These are phyloP conservation scores for Formica aserva DNA, from an alignment of 2,888 invertebrate species.

Conservation along the genomic window DNA sequence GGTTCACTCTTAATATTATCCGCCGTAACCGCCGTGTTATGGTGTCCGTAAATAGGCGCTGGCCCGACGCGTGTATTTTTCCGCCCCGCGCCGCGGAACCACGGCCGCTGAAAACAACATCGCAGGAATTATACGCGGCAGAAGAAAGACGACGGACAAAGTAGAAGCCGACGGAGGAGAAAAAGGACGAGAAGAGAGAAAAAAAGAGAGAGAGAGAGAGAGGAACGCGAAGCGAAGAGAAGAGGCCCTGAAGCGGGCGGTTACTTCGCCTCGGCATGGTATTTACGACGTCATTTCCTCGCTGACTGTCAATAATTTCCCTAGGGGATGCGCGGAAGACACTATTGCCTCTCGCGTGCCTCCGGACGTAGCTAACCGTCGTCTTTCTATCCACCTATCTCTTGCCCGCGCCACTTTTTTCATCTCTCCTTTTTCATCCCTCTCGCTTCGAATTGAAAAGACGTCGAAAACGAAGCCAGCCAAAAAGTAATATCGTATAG, in stretches of 20 bases:
- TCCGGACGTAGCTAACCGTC: slow-evolving; percentile 34
- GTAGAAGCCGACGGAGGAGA: slow-evolving; percentile 55
- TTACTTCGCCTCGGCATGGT: slow-evolving; percentile 80
- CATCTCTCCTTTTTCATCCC: slow-evolving; percentile 61
- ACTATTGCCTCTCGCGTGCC: slow-evolving; percentile 75
- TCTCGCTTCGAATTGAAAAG: slow-evolving; percentile 71
- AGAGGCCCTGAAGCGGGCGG: slow-evolving; percentile 55
- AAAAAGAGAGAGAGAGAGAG: slow-evolving; percentile 1
- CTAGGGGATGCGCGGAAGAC: slow-evolving; percentile 83
- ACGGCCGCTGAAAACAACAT: slow-evolving; percentile 72
- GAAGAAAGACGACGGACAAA: slow-evolving; percentile 10
- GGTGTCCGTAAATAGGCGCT: slow-evolving; percentile 44
- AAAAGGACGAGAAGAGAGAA: slow-evolving; percentile 42
- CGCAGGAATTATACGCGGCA: slow-evolving; percentile 69
- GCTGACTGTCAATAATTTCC: slow-evolving; percentile 86
- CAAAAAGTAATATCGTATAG: slow-evolving; percentile 71
- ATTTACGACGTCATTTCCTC: slow-evolving; percentile 85
- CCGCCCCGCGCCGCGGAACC: slow-evolving; percentile 11
- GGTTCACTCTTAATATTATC: slow-evolving; percentile 47
- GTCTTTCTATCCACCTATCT: slow-evolving; percentile 24
- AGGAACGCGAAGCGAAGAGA: slow-evolving; percentile 39
- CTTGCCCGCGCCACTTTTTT: slow-evolving; percentile 60
- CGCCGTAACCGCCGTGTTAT: slow-evolving; percentile 17
- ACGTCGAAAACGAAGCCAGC: slow-evolving; percentile 55
- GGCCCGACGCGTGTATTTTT: slow-evolving; percentile 33